A percentile compares a stretch with the other conserved stretches of the same genome.
Evolutionary conservation across 2,888 invertebrate species (phyloP).

Genomic region (Eudasyphora cyanicolor): DNA sequence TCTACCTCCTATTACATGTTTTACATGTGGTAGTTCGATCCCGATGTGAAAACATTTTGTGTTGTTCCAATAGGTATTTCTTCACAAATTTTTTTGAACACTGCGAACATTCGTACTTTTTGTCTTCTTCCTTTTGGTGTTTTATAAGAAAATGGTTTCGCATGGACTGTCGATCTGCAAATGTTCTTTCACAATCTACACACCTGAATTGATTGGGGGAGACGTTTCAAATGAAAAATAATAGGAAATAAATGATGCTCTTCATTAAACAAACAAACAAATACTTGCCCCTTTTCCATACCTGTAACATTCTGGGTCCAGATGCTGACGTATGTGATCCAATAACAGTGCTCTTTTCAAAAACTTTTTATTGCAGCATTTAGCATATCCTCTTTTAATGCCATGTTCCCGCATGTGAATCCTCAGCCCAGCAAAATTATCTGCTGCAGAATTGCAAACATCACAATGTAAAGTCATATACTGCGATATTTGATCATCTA

Average conservation of each 20-base stretch:
- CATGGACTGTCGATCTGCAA: constrained; percentile 75
- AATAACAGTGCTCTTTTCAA: constrained; percentile 75
- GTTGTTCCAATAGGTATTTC: constrained; percentile 77
- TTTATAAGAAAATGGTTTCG: constrained; percentile 77
- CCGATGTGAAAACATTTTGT: constrained; percentile 72
- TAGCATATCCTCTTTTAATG: constrained; percentile 73
- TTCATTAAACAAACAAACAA: too few species aligned
- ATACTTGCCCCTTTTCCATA: too few species aligned
- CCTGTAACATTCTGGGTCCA: constrained; percentile 73
- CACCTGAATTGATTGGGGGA: constrained; percentile 70
- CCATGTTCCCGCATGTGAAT: constrained; percentile 66
- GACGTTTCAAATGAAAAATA: neutral
- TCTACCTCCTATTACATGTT: constrained; percentile 76
- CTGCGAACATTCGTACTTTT: constrained; percentile 75
- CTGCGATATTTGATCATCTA: constrained; percentile 75
- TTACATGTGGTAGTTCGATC: constrained; percentile 74
- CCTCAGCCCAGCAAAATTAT: constrained; percentile 60
- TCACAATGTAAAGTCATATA: constrained; percentile 77
- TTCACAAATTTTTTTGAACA: constrained; percentile 77
- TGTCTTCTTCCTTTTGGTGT: constrained; percentile 77
- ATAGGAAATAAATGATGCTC: too few species aligned
- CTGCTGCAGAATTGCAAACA: constrained; percentile 71
- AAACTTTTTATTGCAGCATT: constrained; percentile 77
- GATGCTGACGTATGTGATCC: constrained; percentile 76
- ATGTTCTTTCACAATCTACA: constrained; percentile 70